phyloP scores from a whole-genome alignment of 2,888 invertebrate genomes.

The Sminthurinus aureus region DNA sequence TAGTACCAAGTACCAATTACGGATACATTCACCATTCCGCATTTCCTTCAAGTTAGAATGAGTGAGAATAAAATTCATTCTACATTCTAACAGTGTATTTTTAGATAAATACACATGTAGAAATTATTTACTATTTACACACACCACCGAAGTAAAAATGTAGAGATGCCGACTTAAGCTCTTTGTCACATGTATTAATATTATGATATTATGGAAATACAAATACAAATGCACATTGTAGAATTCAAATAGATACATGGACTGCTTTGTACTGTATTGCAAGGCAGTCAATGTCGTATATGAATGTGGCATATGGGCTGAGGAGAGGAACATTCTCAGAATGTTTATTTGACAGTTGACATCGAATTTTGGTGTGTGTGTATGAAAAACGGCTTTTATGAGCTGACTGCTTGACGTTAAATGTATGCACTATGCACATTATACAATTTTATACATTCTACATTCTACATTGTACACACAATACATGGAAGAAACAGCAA shows the following conservation, averaged over 20 bases:
- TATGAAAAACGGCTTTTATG: slow-evolving; percentile 9
- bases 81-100: too few relatives aligned
- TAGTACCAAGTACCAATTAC: too few relatives aligned
- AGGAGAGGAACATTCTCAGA: not conserved
- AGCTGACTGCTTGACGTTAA: not conserved
- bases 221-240: not conserved
- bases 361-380: slow-evolving; percentile 4
- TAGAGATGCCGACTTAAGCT: too few relatives aligned
- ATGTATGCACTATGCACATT: not conserved
- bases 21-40: too few relatives aligned
- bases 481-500: not conserved
- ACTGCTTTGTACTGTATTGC: not conserved
- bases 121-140: not conserved
- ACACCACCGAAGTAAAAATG: too few relatives aligned
- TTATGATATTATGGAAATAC: not conserved
- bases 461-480: not conserved
- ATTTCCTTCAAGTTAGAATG: too few relatives aligned
- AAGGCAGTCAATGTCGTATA: not conserved
- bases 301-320: not conserved
- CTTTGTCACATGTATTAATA: too few relatives aligned
- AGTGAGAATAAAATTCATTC: too few relatives aligned
- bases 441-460: too few relatives aligned
- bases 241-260: not conserved
- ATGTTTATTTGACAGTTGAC: slow-evolving; percentile 20
- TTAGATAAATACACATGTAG: not conserved